Evolutionary conservation across 2,113 vertebrate genomes (phyloP).

Genomic region (Hemiscyllium ocellatum): DNA sequence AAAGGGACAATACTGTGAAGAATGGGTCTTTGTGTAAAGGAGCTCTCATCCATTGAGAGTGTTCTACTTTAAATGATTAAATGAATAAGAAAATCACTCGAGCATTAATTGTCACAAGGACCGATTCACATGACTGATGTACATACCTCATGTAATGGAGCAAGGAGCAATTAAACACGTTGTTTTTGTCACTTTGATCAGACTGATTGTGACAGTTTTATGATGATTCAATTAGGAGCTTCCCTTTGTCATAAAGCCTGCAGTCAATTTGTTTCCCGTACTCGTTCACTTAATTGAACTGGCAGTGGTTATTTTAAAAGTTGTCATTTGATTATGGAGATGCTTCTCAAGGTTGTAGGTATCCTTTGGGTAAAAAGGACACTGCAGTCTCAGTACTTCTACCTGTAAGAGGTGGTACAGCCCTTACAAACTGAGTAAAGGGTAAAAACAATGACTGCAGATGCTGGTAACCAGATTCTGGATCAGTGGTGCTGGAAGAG

Average conservation of each 20-base stretch:
- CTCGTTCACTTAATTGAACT: conserved; percentile 22
- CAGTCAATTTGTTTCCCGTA: not conserved
- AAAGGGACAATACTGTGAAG: not conserved
- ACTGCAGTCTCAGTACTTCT: not conserved
- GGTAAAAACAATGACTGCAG: too few species aligned
- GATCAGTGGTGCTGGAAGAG: too few species aligned
- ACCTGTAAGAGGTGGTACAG: not conserved
- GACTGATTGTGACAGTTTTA: conserved; percentile 27
- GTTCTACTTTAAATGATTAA: not conserved
- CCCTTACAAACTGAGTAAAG: not conserved
- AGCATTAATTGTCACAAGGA: not conserved
- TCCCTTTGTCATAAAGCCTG: conserved; percentile 22
- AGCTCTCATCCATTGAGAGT: not conserved
- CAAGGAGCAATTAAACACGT: not conserved
- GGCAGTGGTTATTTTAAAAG: not conserved
- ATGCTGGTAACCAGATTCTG: too few species aligned
- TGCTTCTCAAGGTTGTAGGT: not conserved
- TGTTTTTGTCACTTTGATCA: conserved; percentile 16
- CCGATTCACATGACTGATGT: conserved; percentile 25
- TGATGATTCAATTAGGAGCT: conserved; percentile 20
- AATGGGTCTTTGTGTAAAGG: not conserved
- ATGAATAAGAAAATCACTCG: not conserved
- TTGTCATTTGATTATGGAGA: conserved; percentile 5
- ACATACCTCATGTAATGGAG: conserved; percentile 18
- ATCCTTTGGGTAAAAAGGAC: not conserved